phyloP scores from a whole-genome alignment of 1,140 invertebrate species.

The Drosophila kikkawai region DNA sequence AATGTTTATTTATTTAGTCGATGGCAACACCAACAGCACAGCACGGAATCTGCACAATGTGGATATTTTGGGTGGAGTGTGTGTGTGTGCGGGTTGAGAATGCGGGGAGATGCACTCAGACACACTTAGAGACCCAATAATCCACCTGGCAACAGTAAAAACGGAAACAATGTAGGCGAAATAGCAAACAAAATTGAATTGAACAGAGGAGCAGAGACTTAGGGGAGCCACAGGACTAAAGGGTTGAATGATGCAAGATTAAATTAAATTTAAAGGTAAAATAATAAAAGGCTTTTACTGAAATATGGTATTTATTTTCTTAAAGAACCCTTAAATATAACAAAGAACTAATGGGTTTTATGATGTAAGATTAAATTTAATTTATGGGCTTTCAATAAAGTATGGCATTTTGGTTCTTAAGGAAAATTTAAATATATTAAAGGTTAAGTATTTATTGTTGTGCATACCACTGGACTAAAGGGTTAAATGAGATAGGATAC shows the following conservation, averaged over 20 bases:
- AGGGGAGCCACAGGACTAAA: constrained; percentile 2
- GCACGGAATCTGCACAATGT: constrained; percentile 67
- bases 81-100: not conserved
- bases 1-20: constrained; percentile 76
- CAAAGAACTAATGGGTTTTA: not conserved
- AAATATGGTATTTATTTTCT: not conserved
- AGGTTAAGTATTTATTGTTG: not conserved
- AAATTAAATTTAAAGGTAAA: constrained; percentile 39
- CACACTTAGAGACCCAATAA: constrained; percentile 53
- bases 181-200: constrained; percentile 41
- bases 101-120: constrained; percentile 52
- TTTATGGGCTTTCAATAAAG: not conserved
- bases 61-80: constrained; percentile 4
- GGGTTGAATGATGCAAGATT: constrained; percentile 32
- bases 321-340: not conserved
- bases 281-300: not conserved
- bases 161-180: constrained; percentile 26
- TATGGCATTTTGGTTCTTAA: not conserved
- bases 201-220: not conserved
- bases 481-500: constrained; percentile 19
- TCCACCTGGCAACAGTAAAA: constrained; percentile 41
- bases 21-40: constrained; percentile 65
- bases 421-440: not conserved
- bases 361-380: not conserved
- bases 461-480: not conserved